Evolutionary conservation across 2,888 invertebrate species (phyloP), one percentile per base, ranked within the genome.

Genomic region (Eristalis pertinax): DNA sequence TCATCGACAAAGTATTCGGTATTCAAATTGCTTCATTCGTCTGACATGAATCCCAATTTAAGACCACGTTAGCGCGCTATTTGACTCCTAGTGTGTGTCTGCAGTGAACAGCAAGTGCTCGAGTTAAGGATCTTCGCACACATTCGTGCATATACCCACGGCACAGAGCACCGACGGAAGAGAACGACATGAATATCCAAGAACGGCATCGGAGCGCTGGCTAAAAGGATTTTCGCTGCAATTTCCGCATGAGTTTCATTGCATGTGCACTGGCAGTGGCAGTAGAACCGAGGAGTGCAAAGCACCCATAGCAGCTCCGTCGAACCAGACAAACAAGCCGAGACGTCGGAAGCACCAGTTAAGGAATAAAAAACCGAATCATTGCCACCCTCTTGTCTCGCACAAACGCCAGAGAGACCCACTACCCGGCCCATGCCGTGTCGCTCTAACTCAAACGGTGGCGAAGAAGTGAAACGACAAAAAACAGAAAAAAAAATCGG

Each of bases 171-270:
- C 64, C 60, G 24, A 56, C 67, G 50, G 50, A 50, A 50, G 50
- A 26, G 60, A 38, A 38, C 63, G 76, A 75, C 87, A 83, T 72
- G 76, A 76, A 76, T 87, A 76, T 69, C 50, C 75, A 84, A 76
- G 79, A 75, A 72, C 69, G 87, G 72, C 79, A 84, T 83, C 64
- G 63, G 19, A 50, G 50, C 1, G 70, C 62, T 70, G 78, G 74
- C 68, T 87, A 84, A 87, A 87, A 87, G 87, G 87, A 87, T 87
- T 87, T 87, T 79, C 79, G 22, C 38, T 68, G 87, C 87, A 87
- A 87, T 87, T 87, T 87, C 87, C 87, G 87, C 86, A 79, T 65
- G 69, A 85, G 58, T 63, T 72, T 85, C 77, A 68, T 73, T 69
- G 63, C 82, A 74, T 75, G 75, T 72, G 65, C 65, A 43, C n/a